phyloP scores from a whole-genome alignment of 2,888 invertebrate genomes.

The Doris montereyensis region DNA sequence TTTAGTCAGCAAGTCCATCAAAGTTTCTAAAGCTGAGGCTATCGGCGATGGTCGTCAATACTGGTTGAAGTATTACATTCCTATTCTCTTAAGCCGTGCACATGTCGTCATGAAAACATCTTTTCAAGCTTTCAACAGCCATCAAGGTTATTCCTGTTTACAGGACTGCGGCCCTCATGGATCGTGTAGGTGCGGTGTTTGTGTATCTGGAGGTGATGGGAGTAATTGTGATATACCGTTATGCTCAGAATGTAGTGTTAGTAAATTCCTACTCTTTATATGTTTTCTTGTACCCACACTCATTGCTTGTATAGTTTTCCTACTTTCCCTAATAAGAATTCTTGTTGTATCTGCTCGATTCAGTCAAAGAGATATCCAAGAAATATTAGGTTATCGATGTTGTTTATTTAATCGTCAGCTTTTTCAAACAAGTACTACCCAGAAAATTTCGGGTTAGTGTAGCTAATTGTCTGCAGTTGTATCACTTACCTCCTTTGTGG shows the following conservation, averaged over 20 bases:
- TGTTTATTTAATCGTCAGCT: constrained; percentile 63
- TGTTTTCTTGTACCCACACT: constrained; percentile 43
- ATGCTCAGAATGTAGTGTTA: constrained; percentile 57
- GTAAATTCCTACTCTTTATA: constrained; percentile 46
- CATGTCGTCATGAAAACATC: constrained; percentile 50
- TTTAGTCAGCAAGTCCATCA: constrained; percentile 50
- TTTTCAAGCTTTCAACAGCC: constrained; percentile 48
- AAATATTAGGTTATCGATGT: constrained; percentile 57
- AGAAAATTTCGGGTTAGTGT: constrained; percentile 10
- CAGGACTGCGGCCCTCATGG: constrained; percentile 69
- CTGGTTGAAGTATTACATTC: constrained; percentile 48
- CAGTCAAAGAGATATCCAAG: constrained; percentile 49
- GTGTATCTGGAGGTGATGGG: constrained; percentile 56
- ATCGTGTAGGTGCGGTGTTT: constrained; percentile 66
- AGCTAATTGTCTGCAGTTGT: constrained; percentile 12
- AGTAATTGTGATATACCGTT: constrained; percentile 56
- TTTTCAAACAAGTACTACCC: constrained; percentile 38
- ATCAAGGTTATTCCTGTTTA: constrained; percentile 59
- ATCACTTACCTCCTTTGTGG: constrained; percentile 53
- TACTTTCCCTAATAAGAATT: constrained; percentile 54
- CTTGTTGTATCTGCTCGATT: constrained; percentile 53
- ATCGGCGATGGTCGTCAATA: constrained; percentile 57
- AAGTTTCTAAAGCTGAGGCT: constrained; percentile 42
- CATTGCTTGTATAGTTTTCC: constrained; percentile 49
- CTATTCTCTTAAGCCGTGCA: constrained; percentile 54